Conservation (phyloP, 2,113 vertebrate genomes). For the Phainopepla nitens region DNA sequence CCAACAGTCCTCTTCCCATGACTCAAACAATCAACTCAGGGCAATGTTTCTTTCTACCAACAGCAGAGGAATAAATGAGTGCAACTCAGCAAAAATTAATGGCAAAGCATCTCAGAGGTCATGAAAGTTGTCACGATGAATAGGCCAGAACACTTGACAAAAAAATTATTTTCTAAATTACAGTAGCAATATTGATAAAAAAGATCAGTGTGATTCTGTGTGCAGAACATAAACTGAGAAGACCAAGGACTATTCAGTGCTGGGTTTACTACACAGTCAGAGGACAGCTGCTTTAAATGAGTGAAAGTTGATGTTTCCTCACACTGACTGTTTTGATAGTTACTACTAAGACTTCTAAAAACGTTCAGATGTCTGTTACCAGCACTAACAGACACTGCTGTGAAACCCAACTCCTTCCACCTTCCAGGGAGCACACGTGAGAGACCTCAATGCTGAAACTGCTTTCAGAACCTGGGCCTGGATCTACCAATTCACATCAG, state of each 20-base stretch:
- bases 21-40: background rate
- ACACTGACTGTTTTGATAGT: background rate
- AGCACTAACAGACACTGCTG: background rate
- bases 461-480: background rate
- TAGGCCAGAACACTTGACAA: background rate
- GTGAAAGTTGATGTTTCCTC: background rate
- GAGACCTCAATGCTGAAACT: background rate
- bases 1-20: background rate
- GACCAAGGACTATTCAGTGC: background rate
- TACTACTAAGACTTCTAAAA: background rate
- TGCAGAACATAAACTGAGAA: background rate
- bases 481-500: background rate
- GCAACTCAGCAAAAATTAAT: background rate
- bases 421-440: accelerated
- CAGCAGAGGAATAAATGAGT: background rate
- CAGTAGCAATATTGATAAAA: background rate
- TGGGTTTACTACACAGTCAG: background rate
- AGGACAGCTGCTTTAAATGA: background rate
- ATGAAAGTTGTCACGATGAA: background rate
- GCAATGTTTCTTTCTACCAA: background rate
- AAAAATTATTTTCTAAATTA: background rate
- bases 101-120: background rate
- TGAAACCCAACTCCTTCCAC: background rate
- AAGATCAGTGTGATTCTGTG: background rate
- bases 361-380: background rate